Evolutionary conservation across 2,113 vertebrate genomes (phyloP).

Genomic region (Corythornis cristatus): DNA sequence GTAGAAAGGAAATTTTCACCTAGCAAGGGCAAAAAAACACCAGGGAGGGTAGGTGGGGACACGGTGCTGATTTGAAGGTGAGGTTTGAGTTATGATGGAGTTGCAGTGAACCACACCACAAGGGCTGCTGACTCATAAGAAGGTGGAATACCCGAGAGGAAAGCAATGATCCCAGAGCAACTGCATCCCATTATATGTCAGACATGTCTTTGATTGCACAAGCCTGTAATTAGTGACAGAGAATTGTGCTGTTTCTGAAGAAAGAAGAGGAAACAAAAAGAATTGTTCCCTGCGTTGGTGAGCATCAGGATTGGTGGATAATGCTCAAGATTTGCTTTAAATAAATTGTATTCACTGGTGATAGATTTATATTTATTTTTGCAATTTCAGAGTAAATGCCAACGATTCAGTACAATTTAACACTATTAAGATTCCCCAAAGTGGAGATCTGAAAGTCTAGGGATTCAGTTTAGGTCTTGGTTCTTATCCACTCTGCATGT

Average conservation of each 20-base stretch:
- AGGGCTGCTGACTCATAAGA: slow-evolving; percentile 31
- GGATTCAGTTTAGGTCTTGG: background rate
- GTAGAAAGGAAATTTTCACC: background rate
- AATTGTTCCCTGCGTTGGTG: background rate
- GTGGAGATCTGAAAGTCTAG: background rate
- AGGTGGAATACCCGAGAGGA: slow-evolving; percentile 13
- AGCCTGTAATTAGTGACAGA: slow-evolving; percentile 33
- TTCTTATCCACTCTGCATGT: background rate
- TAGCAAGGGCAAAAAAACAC: background rate
- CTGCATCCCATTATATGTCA: slow-evolving; percentile 19
- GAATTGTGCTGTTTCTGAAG: background rate
- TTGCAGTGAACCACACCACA: slow-evolving; percentile 32
- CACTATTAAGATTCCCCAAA: background rate
- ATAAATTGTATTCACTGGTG: background rate
- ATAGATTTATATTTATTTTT: background rate
- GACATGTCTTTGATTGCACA: slow-evolving; percentile 9
- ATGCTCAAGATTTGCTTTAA: background rate
- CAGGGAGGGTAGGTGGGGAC: background rate
- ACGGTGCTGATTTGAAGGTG: background rate
- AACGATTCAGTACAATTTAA: background rate
- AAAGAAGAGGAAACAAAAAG: background rate
- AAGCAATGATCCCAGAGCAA: slow-evolving; percentile 29
- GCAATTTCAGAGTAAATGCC: background rate
- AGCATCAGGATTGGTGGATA: background rate
- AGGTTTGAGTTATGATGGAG: background rate